Conservation (phyloP, 1,140 invertebrate genomes). For the Mylabris phalerata region DNA sequence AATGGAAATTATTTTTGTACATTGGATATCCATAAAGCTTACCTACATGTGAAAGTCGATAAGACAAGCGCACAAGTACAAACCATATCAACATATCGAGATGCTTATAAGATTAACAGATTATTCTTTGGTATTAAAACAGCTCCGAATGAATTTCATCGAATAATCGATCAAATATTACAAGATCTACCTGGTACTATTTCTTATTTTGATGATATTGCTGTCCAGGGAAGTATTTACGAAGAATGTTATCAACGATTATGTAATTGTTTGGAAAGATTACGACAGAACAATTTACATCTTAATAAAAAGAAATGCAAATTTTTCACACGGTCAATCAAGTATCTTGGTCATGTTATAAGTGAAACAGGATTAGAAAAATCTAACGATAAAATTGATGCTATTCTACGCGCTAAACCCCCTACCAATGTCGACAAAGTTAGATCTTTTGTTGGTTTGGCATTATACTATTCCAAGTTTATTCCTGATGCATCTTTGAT, state of each 20-base stretch:
- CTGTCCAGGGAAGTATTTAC: conserved; percentile 24
- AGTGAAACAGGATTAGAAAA: conserved; percentile 30
- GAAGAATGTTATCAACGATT: conserved; percentile 23
- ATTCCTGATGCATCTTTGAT: conserved; percentile 23
- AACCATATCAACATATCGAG: conserved; percentile 17
- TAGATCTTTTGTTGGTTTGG: conserved; percentile 36
- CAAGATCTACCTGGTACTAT: conserved; percentile 12
- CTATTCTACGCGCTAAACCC: conserved; percentile 33
- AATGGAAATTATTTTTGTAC: conserved; percentile 16
- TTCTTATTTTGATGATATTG: conserved; percentile 32
- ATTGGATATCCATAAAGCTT: conserved; percentile 30
- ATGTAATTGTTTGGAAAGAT: conserved; percentile 19
- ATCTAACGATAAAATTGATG: conserved; percentile 22
- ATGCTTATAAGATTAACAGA: conserved; percentile 24
- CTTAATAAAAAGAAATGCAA: conserved; percentile 24
- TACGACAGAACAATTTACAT: conserved; percentile 22
- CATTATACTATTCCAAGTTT: conserved; percentile 39
- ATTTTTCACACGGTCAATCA: conserved; percentile 18
- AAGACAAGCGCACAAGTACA: background rate
- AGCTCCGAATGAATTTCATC: conserved; percentile 37
- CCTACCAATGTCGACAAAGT: conserved; percentile 38
- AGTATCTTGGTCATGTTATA: conserved; percentile 26
- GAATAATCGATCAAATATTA: conserved; percentile 36
- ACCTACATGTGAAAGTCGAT: conserved; percentile 26
- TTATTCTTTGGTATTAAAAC: conserved; percentile 18